These are phyloP conservation scores for Zelostemma sp. DNA, from an alignment of 1,140 invertebrate genomes.

Conservation along the genomic window DNA sequence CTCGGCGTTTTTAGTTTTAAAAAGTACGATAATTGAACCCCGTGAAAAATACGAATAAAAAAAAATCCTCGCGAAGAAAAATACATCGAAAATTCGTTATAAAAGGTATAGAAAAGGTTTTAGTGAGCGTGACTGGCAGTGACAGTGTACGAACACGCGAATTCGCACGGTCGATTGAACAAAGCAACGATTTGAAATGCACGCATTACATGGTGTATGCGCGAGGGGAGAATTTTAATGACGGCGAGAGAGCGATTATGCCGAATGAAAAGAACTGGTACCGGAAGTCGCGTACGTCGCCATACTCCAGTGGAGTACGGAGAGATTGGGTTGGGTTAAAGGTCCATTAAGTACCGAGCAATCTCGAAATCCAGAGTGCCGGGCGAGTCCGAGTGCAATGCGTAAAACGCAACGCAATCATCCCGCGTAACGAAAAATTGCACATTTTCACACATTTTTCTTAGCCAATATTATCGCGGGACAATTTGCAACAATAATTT, in stretches of 20 bases:
- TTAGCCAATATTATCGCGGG: no score
- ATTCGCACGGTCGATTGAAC: neutral
- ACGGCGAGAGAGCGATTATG: conserved; percentile 23
- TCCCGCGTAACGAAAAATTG: neutral
- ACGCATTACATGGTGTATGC: no score
- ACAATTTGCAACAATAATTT: no score
- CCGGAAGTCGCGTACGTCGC: conserved; percentile 51
- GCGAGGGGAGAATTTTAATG: conserved; percentile 42
- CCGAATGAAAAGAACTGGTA: conserved; percentile 57
- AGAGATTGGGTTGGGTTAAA: conserved; percentile 44
- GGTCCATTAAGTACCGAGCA: conserved; percentile 55
- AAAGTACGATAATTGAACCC: no score
- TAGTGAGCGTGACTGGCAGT: no score
- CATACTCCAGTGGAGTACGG: conserved; percentile 6
- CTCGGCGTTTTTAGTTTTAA: neutral
- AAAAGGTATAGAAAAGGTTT: no score
- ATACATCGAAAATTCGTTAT: no score
- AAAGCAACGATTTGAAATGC: neutral
- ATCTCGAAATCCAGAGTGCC: conserved; percentile 37
- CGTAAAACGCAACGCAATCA: conserved; percentile 3
- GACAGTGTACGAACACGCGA: no score
- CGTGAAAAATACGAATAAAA: no score
- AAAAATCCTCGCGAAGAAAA: no score
- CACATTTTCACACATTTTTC: no score
- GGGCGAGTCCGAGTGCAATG: conserved; percentile 28